Conservation (phyloP, 2,888 invertebrate genomes). For the Melanchra persicariae region DNA sequence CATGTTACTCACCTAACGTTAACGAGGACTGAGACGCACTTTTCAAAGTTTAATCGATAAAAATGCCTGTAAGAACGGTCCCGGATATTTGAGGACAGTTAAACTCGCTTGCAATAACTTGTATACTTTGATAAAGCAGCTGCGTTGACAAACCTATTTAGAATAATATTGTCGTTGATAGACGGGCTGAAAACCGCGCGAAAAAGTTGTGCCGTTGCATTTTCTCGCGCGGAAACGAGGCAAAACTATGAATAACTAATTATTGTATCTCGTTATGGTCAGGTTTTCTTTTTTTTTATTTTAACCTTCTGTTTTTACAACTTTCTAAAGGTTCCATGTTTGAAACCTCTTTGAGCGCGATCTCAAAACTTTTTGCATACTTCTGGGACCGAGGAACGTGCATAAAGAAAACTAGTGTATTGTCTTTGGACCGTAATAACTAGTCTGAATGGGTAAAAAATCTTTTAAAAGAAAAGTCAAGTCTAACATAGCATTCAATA, state of each 20-base stretch:
- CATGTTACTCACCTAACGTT: slow-evolving; percentile 34
- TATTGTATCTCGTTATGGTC: background rate
- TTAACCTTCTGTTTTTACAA: background rate
- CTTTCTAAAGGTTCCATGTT: background rate
- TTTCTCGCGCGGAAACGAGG: background rate
- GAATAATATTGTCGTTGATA: background rate
- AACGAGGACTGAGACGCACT: slow-evolving; percentile 51
- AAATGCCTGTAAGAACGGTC: slow-evolving; percentile 32
- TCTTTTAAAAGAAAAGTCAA: slow-evolving; percentile 21
- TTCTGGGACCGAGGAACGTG: slow-evolving; percentile 32
- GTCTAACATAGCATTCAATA: slow-evolving; percentile 43
- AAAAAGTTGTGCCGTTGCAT: no score
- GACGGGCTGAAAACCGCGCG: background rate
- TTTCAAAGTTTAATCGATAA: slow-evolving; percentile 32
- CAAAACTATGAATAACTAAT: background rate
- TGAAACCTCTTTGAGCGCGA: background rate
- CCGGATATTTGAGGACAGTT: background rate
- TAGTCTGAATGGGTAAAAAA: slow-evolving; percentile 27
- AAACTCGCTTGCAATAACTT: slow-evolving; percentile 4
- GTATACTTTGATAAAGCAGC: slow-evolving; percentile 13
- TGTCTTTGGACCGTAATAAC: slow-evolving; percentile 25
- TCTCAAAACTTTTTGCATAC: background rate
- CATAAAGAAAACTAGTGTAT: slow-evolving; percentile 24
- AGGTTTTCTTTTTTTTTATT: slow-evolving; percentile 1
- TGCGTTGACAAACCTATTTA: slow-evolving; percentile 9